A percentile compares a stretch with the other conserved stretches of the same genome.
Evolutionary conservation across 2,888 invertebrate genomes (phyloP).

Genomic region (Rosalia funebris): DNA sequence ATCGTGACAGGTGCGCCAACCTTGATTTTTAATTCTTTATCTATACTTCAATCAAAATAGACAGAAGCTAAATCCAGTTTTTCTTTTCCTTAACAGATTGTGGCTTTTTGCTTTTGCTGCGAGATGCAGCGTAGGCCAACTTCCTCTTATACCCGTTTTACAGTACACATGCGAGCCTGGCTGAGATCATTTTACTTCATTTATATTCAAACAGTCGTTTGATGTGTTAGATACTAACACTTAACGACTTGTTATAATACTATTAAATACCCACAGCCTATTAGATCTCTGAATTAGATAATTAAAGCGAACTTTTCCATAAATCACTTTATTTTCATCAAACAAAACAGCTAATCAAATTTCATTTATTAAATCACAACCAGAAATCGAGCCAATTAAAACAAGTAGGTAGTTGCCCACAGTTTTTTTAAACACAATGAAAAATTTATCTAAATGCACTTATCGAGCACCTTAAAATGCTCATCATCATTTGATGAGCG

Average conservation of each 20-base stretch:
- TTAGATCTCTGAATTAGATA: constrained; percentile 15
- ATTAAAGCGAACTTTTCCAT: constrained; percentile 8
- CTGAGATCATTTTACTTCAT: constrained; percentile 13
- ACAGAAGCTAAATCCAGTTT: constrained; percentile 44
- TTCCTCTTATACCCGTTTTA: constrained; percentile 12
- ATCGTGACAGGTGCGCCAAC: constrained; percentile 48
- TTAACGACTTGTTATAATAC: constrained; percentile 8
- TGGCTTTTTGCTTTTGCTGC: constrained; percentile 10
- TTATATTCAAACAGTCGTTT: constrained; percentile 15
- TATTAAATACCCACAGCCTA: constrained; percentile 18
- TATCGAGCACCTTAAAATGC: no score
- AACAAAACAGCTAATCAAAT: constrained; percentile 4
- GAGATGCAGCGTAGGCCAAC: constrained; percentile 21
- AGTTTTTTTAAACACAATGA: no score
- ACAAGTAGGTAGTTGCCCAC: no score
- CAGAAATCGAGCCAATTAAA: no score
- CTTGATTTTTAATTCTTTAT: constrained; percentile 48
- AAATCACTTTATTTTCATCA: not conserved
- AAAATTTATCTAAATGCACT: no score
- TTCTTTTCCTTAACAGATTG: constrained; percentile 34
- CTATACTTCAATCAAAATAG: constrained; percentile 46
- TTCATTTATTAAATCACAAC: no score
- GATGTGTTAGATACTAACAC: constrained; percentile 16
- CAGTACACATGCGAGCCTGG: not conserved
- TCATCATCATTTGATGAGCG: no score